Evolutionary conservation across 2,888 invertebrate species (phyloP), one percentile per base, ranked within the genome.

Genomic region (Noctua comes): DNA sequence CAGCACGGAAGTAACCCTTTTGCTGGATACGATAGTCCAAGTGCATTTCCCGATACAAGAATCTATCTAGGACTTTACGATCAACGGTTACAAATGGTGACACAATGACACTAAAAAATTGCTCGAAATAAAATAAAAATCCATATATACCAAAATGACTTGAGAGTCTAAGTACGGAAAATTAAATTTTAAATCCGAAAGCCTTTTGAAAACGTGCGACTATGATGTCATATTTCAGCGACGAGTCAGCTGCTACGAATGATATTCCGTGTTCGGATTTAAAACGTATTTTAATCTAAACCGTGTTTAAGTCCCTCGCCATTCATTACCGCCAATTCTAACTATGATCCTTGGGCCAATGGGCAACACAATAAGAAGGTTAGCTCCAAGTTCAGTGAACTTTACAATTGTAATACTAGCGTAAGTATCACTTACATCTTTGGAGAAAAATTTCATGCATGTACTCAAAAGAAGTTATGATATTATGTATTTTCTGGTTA

Each of bases 301-400:
- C 73, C 70, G 27, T 48, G 73, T 79, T 73, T 51, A 73, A 76
- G 57, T 68, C 73, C 54, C 21, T 73, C 43, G 79, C 68, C 24
- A 83, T 83, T 79, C 76, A 83, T 76, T 76, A 73, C 46, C 46
- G 18, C 24, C 79, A 73, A 64, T 68, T 64, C 79, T 79, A 51
- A 73, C 79, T 51, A 57, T 31, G 62, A 72, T 57, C 51, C 48
- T 79, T 68, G 10, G 2, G 31, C 16, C 46, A 82, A n/a, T 10
- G 16, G 24, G 6, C 27, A 74, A 43, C 21, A 65, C 18, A 65
- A 31, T 10, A 24, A 66, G 74, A 82, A 82, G 82, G 46, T 57
- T 5, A 36, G 46, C 0, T 72, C 1, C 2, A 21, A 24, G 18
- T 54, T 66, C 2, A 18, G 69, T 31, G 31, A 57, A 59, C 31